A percentile compares a stretch with the other conserved stretches of the same genome.
phyloP scores from a whole-genome alignment of 2,797 vertebrate genomes.

The Sebastes dallii region DNA sequence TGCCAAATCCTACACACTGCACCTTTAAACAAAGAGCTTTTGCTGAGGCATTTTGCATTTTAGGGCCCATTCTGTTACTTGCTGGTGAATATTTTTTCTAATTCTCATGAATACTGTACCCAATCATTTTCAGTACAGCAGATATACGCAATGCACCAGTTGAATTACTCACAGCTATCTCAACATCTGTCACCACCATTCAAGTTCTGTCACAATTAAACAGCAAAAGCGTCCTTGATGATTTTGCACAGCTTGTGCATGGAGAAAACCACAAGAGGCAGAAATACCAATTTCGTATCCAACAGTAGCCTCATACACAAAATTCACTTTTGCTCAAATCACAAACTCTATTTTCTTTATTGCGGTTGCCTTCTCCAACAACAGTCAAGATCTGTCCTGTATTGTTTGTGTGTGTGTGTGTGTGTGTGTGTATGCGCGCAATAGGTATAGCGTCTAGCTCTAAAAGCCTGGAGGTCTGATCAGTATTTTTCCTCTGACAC shows the following conservation, averaged over 20 bases:
- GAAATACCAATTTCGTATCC: background rate
- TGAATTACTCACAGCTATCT: background rate
- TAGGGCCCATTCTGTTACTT: background rate
- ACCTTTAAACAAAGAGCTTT: background rate
- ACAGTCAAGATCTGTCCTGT: background rate
- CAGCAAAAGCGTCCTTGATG: background rate
- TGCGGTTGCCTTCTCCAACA: background rate
- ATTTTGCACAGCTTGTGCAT: background rate
- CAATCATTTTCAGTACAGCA: background rate
- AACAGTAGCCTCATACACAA: background rate
- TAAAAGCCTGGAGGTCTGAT: conserved; percentile 22
- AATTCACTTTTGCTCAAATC: background rate
- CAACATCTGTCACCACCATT: background rate
- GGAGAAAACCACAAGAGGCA: background rate
- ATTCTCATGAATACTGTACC: background rate
- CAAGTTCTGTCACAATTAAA: background rate
- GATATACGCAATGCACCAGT: background rate
- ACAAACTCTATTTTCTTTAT: background rate
- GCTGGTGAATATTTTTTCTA: background rate
- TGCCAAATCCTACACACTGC: too few species aligned
- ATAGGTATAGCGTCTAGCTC: background rate
- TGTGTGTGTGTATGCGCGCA: background rate
- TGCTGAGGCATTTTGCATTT: background rate
- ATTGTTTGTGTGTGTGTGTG: background rate
- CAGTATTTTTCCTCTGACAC: conserved; percentile 13